These are phyloP conservation scores for Temnothorax unifasciatus DNA, from an alignment of 2,888 invertebrate genomes.

Conservation along the genomic window DNA sequence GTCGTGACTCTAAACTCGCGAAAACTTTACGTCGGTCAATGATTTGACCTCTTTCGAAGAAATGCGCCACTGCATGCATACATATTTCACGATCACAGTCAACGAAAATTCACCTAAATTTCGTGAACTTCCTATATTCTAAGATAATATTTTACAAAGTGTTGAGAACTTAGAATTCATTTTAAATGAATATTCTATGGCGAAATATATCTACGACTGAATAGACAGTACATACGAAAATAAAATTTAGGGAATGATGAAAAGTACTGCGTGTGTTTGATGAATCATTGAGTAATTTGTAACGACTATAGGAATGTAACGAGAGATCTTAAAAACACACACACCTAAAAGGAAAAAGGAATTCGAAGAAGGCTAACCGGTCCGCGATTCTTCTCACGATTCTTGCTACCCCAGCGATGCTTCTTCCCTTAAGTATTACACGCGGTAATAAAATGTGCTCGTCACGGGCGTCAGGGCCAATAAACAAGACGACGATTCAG, in stretches of 20 bases:
- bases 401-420: not conserved
- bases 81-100: not conserved
- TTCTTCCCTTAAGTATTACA: constrained; percentile 29
- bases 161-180: not conserved
- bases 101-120: too few species aligned
- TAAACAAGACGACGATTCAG: constrained; percentile 54
- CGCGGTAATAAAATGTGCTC: constrained; percentile 47
- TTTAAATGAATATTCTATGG: not conserved
- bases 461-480: constrained; percentile 48
- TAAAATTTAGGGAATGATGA: not conserved
- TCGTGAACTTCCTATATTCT: not conserved
- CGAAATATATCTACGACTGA: not conserved
- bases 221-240: not conserved
- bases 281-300: not conserved
- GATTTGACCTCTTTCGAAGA: constrained; percentile 56
- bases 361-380: constrained; percentile 7
- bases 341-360: not conserved
- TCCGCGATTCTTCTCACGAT: constrained; percentile 28
- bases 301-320: not conserved
- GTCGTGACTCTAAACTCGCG: constrained; percentile 73
- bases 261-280: not conserved
- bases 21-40: constrained; percentile 71
- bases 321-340: not conserved
- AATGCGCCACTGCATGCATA: constrained; percentile 26
- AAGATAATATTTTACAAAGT: not conserved